Evolutionary conservation across 2,888 invertebrate species (phyloP).

Genomic region (Spisula solida): DNA sequence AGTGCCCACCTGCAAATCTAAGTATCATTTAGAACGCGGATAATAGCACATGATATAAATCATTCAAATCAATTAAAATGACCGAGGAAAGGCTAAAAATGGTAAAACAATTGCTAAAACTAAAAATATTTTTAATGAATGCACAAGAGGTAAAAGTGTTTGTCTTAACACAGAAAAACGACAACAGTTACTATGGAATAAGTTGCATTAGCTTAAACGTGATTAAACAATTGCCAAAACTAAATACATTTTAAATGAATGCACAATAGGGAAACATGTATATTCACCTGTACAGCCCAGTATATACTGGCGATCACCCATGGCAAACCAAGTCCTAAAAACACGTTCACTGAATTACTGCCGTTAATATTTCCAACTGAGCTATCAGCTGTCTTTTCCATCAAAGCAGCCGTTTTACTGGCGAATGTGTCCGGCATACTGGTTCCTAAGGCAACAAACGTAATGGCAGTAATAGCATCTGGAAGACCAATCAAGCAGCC

Average conservation of each 20-base stretch:
- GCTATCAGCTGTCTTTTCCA: conserved; percentile 90
- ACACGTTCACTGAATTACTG: conserved; percentile 90
- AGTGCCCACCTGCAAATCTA: background rate
- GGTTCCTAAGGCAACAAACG: conserved; percentile 90
- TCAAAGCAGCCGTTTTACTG: conserved; percentile 89
- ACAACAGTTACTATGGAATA: no score
- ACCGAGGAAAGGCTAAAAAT: no score
- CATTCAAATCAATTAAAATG: no score
- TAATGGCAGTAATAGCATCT: conserved; percentile 88
- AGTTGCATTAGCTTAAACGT: no score
- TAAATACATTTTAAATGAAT: no score
- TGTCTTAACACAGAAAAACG: no score
- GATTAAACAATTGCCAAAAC: no score
- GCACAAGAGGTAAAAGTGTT: no score
- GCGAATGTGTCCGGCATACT: conserved; percentile 90
- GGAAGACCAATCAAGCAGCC: conserved; percentile 90
- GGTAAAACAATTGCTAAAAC: no score
- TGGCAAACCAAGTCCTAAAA: conserved; percentile 90
- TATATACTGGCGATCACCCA: conserved; percentile 90
- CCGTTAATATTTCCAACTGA: conserved; percentile 90
- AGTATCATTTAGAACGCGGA: background rate
- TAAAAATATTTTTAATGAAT: no score
- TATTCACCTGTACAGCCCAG: conserved; percentile 81
- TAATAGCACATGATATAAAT: background rate
- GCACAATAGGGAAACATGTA: background rate